Conservation (phyloP, 2,113 vertebrate genomes). For the Aleadryas rufinucha region DNA sequence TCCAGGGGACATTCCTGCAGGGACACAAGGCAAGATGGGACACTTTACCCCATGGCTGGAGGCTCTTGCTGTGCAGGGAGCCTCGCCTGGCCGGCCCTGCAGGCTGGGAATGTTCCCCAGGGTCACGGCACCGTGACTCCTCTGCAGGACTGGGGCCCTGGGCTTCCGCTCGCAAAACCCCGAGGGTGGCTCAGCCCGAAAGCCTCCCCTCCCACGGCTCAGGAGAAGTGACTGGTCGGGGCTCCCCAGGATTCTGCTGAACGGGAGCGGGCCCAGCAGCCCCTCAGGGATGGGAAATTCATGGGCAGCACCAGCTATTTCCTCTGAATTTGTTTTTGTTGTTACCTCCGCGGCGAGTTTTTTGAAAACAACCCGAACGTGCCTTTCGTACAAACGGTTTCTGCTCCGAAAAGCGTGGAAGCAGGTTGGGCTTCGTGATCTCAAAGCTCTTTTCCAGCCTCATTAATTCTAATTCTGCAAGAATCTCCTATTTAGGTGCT, state of each 20-base stretch:
- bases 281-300: background rate
- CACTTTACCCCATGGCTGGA: background rate
- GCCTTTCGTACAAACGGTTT: accelerated
- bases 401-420: background rate
- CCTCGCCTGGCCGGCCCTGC: background rate
- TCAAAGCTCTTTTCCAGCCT: background rate
- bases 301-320: background rate
- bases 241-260: constrained; percentile 24
- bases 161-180: background rate
- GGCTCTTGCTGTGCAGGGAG: background rate
- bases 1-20: background rate
- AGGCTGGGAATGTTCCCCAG: background rate
- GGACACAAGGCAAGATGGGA: background rate
- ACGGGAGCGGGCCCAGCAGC: background rate
- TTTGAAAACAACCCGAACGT: accelerated
- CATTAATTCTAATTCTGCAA: background rate
- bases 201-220: constrained; percentile 36
- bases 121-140: background rate
- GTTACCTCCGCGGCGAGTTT: accelerated
- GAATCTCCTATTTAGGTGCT: background rate
- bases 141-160: background rate
- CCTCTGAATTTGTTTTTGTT: accelerated
- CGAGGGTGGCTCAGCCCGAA: background rate
- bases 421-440: background rate
- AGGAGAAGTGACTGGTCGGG: background rate